These are phyloP conservation scores for Argyresthia goedartella DNA, from an alignment of 2,888 invertebrate species.

Conservation along the genomic window DNA sequence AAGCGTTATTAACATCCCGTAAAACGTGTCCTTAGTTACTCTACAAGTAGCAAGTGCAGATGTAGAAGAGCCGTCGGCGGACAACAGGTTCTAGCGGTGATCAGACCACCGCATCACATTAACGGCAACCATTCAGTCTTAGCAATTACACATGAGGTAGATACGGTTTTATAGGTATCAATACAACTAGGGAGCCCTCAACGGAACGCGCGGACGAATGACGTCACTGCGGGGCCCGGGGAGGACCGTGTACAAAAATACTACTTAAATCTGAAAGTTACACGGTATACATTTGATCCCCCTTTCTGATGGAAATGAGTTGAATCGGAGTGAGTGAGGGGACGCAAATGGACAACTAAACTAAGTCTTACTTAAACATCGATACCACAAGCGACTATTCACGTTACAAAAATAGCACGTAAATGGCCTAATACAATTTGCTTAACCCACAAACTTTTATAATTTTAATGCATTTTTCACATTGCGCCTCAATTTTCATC, in stretches of 20 bases:
- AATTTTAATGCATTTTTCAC: slow-evolving; percentile 44
- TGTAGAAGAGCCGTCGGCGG: slow-evolving; percentile 21
- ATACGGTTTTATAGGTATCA: slow-evolving; percentile 40
- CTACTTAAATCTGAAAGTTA: slow-evolving; percentile 26
- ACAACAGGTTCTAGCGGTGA: slow-evolving; percentile 63
- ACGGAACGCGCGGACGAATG: not conserved
- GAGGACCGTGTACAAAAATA: slow-evolving; percentile 37
- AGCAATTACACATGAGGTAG: slow-evolving; percentile 57
- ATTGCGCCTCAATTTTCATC: slow-evolving; percentile 30
- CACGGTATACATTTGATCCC: slow-evolving; percentile 40
- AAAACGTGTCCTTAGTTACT: no score
- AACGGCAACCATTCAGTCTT: slow-evolving; percentile 52
- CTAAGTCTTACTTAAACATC: slow-evolving; percentile 9
- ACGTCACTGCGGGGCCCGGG: not conserved
- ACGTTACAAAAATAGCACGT: slow-evolving; percentile 60
- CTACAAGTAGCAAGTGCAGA: no score
- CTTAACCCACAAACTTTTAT: slow-evolving; percentile 48
- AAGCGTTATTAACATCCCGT: no score
- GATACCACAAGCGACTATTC: slow-evolving; percentile 58
- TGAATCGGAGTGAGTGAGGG: slow-evolving; percentile 19
- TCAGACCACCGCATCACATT: slow-evolving; percentile 54
- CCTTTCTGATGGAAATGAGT: slow-evolving; percentile 14
- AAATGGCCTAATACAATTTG: slow-evolving; percentile 55
- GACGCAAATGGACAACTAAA: slow-evolving; percentile 31
- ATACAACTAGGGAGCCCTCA: slow-evolving; percentile 26